These are phyloP conservation scores for Amphiprion ocellaris DNA, from an alignment of 2,113 vertebrate genomes.

Conservation along the genomic window DNA sequence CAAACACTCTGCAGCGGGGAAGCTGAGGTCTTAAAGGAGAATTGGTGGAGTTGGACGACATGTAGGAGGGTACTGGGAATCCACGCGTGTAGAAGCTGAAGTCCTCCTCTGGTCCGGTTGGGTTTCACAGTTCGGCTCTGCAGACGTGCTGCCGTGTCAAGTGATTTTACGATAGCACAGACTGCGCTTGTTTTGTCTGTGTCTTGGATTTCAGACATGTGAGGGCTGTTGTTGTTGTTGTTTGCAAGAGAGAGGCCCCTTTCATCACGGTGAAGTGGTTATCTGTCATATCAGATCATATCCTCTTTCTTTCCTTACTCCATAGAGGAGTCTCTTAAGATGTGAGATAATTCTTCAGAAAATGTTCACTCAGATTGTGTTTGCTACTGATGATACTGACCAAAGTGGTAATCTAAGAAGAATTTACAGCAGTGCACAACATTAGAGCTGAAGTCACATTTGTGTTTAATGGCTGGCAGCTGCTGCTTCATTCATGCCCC, in stretches of 20 bases:
- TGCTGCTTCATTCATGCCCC: conserved; percentile 1
- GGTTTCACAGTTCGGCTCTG: conserved; percentile 15
- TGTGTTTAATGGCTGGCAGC: not conserved
- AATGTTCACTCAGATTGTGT: no score
- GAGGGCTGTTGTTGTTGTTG: conserved; percentile 27
- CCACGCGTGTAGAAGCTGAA: not conserved
- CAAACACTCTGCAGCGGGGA: conserved; percentile 1
- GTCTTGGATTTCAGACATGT: conserved; percentile 14
- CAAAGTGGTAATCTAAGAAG: not conserved
- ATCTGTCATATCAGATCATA: conserved; percentile 33
- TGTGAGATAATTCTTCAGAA: conserved; percentile 3
- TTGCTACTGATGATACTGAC: no score
- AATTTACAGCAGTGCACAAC: not conserved
- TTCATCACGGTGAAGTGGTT: conserved; percentile 3
- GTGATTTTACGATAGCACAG: conserved; percentile 54
- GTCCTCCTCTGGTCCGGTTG: not conserved
- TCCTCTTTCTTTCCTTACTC: conserved; percentile 6
- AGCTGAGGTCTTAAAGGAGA: conserved; percentile 9
- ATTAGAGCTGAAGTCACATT: conserved; percentile 2
- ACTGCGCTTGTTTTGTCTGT: conserved; percentile 61
- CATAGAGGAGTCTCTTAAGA: conserved; percentile 6
- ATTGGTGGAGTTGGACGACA: not conserved
- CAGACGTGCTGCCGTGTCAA: conserved; percentile 24
- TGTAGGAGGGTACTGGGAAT: not conserved
- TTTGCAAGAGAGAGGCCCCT: conserved; percentile 2